Conservation (phyloP, 2,888 invertebrate genomes). For the Ischnura elegans region DNA sequence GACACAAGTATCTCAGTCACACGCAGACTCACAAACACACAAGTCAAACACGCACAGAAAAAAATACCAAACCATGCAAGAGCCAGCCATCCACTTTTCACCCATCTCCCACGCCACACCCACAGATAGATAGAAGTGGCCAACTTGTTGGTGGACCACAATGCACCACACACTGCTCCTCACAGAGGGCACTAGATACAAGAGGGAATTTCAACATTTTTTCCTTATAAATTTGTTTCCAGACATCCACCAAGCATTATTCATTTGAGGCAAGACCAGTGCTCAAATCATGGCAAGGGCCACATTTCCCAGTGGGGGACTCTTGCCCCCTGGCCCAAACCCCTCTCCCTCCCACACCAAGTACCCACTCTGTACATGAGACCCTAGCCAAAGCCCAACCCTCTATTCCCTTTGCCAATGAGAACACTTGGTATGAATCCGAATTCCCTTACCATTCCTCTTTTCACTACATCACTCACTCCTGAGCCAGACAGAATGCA, state of each 20-base stretch:
- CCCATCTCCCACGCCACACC: slow-evolving; percentile 57
- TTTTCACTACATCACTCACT: slow-evolving; percentile 44
- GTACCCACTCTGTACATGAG: slow-evolving; percentile 13
- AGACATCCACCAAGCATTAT: slow-evolving; percentile 45
- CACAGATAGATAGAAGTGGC: slow-evolving; percentile 49
- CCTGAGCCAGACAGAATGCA: slow-evolving; percentile 36
- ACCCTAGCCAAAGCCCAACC: slow-evolving; percentile 37
- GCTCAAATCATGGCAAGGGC: slow-evolving; percentile 44
- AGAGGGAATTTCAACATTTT: slow-evolving; percentile 68
- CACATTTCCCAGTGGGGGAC: neutral
- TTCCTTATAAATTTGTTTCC: slow-evolving; percentile 60
- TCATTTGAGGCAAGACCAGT: slow-evolving; percentile 54
- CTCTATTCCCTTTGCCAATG: slow-evolving; percentile 25
- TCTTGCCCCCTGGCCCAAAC: slow-evolving; percentile 19
- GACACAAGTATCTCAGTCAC: slow-evolving; percentile 32
- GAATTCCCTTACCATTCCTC: slow-evolving; percentile 50
- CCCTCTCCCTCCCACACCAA: slow-evolving; percentile 43
- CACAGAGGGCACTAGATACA: slow-evolving; percentile 71
- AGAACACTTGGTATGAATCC: slow-evolving; percentile 30
- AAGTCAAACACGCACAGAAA: slow-evolving; percentile 20
- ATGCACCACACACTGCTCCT: slow-evolving; percentile 69
- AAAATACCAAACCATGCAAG: slow-evolving; percentile 46
- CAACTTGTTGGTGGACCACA: slow-evolving; percentile 58
- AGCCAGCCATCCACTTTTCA: slow-evolving; percentile 59
- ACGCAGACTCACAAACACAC: slow-evolving; percentile 28